Conservation (phyloP, 2,797 vertebrate genomes). For the Linurgus olivaceus region DNA sequence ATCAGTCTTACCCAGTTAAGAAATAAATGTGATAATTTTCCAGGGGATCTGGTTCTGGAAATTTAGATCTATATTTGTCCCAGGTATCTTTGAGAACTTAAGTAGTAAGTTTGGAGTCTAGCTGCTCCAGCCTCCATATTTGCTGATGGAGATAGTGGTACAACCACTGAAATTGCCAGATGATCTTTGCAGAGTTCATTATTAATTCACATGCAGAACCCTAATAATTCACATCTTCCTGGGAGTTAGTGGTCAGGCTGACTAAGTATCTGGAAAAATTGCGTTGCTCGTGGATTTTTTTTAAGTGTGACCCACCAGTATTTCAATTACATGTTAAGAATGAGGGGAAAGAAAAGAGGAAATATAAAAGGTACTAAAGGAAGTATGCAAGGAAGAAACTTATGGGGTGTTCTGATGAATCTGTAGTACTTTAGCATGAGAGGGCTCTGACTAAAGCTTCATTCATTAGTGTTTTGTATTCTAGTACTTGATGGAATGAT, state of each 20-base stretch:
- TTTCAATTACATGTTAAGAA: neutral
- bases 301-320: neutral
- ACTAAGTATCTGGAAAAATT: neutral
- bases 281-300: accelerated
- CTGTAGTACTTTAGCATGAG: neutral
- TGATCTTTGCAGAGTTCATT: neutral
- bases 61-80: neutral
- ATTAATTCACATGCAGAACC: too few species aligned
- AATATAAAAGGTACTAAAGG: neutral
- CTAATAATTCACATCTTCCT: neutral
- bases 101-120: neutral
- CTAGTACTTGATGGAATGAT: neutral
- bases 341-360: neutral
- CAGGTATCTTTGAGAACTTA: neutral
- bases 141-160: neutral
- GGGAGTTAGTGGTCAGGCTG: neutral
- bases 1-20: neutral
- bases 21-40: neutral
- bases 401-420: neutral
- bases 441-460: neutral
- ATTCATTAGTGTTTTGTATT: neutral
- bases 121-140: neutral
- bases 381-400: neutral
- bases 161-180: neutral
- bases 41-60: neutral